Base-by-base conservation (phyloP, 2,797 vertebrate genomes). In the Notolepis coatsorum region DNA sequence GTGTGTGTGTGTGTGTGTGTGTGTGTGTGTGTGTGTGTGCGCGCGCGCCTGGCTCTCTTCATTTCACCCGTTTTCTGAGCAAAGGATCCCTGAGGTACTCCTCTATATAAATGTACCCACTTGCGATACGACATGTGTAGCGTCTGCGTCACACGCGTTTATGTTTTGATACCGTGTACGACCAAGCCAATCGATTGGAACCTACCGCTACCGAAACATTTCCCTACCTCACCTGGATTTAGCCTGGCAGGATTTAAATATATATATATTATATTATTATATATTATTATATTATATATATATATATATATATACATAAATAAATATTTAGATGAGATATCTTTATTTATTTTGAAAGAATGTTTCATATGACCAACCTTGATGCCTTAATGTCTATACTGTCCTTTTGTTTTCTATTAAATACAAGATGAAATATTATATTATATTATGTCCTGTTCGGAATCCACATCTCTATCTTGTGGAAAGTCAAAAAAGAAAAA, bases 341-440 rank as follows among this genome's bases (percentile, higher is more conserved):
- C n/a, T 57, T 62, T 80, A 88, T 92, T 89, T 91, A 92, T 91
- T 90, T 90, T 84, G 61, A 58, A 87, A 85, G 70, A 92, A 90
- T 92, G 87, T 92, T 75, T 84, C 84, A 75, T 60, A 80, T 76
- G 81, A 91, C 86, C 67, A 79, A 86, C 88, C 74, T 72, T n/a
- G 52, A 90, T 92, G 92, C 92, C 91, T 94, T 94, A 93, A 86
- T 87, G 84, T 91, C 75, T 84, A 80, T 84, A 80, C 21, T 81
- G 69, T 86, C 77, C 51, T 88, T 86, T 80, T 81, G 81, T 91
- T 91, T 91, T 85, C 63, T 89, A 83, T 82, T 65, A 80, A 85
- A 86, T 67, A 63, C 84, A 68, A 74, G 73, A 78, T 64, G n/a
- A 80, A 79, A 80, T 10, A 37, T 37, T 86, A 86, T 86, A 86